Percentiles rank a stretch among this genome's conserved stretches.
Evolutionary conservation across 2,888 invertebrate species (phyloP).

Genomic region (Hydroisotoma schaefferi): DNA sequence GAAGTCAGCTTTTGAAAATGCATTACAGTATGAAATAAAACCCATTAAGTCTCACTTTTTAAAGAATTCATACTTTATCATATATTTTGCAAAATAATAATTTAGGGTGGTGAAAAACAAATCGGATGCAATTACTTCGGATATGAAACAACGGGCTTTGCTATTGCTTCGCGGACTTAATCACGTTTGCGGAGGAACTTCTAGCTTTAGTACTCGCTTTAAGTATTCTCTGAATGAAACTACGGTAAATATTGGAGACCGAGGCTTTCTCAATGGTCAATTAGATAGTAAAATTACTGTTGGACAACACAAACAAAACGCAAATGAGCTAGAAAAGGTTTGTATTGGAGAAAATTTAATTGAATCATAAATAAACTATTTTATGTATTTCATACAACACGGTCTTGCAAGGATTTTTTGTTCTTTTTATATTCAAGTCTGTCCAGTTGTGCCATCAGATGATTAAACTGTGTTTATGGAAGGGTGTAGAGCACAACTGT

Average conservation of each 20-base stretch:
- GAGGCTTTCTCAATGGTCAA: background rate
- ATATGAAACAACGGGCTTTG: slow-evolving; percentile 17
- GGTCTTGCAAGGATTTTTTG: too few relatives aligned
- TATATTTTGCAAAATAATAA: background rate
- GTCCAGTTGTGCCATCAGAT: slow-evolving; percentile 61
- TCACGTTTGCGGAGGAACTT: slow-evolving; percentile 30
- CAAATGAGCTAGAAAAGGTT: background rate
- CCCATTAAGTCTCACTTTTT: background rate
- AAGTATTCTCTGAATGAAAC: slow-evolving; percentile 27
- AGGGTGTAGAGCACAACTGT: slow-evolving; percentile 61
- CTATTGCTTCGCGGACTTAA: slow-evolving; percentile 28
- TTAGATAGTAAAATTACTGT: background rate
- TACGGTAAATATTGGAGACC: slow-evolving; percentile 9
- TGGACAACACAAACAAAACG: background rate
- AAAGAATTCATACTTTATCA: too few relatives aligned
- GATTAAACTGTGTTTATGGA: slow-evolving; percentile 68
- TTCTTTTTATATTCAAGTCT: background rate
- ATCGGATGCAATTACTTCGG: slow-evolving; percentile 4
- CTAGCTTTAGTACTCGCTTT: slow-evolving; percentile 32
- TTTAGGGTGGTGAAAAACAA: slow-evolving; percentile 1
- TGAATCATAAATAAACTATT: background rate
- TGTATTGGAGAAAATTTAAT: background rate
- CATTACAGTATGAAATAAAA: background rate
- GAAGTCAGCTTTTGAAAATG: background rate
- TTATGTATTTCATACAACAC: too few relatives aligned